Conservation (phyloP, 2,888 invertebrate species). For the Chrysodeixis includens region DNA sequence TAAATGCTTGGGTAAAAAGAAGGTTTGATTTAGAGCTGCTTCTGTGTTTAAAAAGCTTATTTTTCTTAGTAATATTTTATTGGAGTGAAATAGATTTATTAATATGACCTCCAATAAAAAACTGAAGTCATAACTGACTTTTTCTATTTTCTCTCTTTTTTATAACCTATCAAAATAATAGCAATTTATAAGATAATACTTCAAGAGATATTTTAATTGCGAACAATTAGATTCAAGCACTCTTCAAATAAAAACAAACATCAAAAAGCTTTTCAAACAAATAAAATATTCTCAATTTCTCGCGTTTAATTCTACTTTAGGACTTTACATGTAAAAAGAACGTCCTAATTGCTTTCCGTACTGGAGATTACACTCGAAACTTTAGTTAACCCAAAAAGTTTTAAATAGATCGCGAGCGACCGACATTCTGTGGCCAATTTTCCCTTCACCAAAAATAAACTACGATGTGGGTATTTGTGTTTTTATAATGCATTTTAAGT, state of each 20-base stretch:
- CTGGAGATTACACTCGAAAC: not conserved
- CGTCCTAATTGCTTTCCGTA: not conserved
- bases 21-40: not conserved
- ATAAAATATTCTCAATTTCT: not conserved
- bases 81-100: too few species aligned
- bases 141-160: too few species aligned
- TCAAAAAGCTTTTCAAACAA: not conserved
- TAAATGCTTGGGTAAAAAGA: not conserved
- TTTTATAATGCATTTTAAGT: not conserved
- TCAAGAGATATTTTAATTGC: not conserved
- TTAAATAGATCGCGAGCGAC: not conserved
- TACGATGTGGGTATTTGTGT: not conserved
- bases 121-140: too few species aligned
- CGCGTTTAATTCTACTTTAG: slow-evolving; percentile 2
- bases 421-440: slow-evolving; percentile 3
- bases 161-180: too few species aligned
- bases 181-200: too few species aligned
- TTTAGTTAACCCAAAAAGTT: not conserved
- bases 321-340: slow-evolving; percentile 3
- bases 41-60: too few species aligned
- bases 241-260: not conserved
- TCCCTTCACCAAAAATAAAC: not conserved
- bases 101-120: too few species aligned
- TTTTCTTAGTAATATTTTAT: too few species aligned
- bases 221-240: not conserved